These are phyloP conservation scores for Subanguina moxae DNA, from an alignment of 1,140 invertebrate species.

Conservation along the genomic window DNA sequence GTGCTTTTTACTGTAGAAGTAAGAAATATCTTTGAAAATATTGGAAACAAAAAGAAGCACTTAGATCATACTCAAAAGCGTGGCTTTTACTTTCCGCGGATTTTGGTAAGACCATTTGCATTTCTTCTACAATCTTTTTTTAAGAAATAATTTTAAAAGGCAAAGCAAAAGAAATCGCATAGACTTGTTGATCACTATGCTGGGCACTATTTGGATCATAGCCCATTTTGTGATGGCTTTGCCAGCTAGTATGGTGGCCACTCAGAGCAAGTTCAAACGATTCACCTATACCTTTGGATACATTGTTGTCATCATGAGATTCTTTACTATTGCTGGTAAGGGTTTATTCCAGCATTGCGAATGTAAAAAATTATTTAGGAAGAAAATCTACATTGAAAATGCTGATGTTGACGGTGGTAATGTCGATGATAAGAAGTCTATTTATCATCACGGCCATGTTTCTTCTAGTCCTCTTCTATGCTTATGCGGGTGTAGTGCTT, in stretches of 20 bases:
- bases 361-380: constrained; percentile 43
- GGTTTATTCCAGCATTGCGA: background rate
- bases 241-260: constrained; percentile 24
- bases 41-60: background rate
- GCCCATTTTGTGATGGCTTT: constrained; percentile 76
- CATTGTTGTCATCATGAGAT: constrained; percentile 91
- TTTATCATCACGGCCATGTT: constrained; percentile 99
- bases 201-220: constrained; percentile 88
- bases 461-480: constrained; percentile 95
- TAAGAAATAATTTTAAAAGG: background rate
- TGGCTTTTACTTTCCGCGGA: constrained; percentile 93
- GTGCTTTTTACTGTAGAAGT: constrained; percentile 65
- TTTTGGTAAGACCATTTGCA: constrained; percentile 70
- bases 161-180: constrained; percentile 94
- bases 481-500: constrained; percentile 90
- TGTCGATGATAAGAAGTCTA: constrained; percentile 94
- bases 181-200: constrained; percentile 90
- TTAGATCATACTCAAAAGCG: constrained; percentile 94
- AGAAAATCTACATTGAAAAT: constrained; percentile 83
- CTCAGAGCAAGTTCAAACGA: constrained; percentile 48
- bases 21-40: constrained; percentile 10
- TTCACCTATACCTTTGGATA: constrained; percentile 85
- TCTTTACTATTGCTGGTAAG: constrained; percentile 89
- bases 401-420: constrained; percentile 93
- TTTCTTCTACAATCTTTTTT: background rate